A percentile compares a stretch with the other conserved stretches of the same genome.
Conservation (phyloP, 2,113 vertebrate genomes). For the Lipophrys pholis region DNA sequence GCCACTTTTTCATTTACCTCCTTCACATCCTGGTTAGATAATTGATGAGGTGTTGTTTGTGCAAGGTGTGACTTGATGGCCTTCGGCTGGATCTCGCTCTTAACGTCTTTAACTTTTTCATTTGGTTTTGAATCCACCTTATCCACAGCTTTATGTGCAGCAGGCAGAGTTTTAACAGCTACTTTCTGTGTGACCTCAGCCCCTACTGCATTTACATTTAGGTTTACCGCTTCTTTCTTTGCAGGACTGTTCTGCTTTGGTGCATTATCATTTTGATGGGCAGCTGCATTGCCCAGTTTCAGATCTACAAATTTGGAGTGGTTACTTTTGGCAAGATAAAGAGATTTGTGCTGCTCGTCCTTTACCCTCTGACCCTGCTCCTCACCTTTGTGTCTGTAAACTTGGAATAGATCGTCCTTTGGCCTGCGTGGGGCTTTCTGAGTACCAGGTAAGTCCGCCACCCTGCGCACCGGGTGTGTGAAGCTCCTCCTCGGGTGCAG, state of each 20-base stretch:
- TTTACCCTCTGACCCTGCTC: background rate
- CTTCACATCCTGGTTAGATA: slow-evolving; percentile 11
- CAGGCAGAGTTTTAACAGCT: background rate
- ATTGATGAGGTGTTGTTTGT: slow-evolving; percentile 19
- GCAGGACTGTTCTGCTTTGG: slow-evolving; percentile 9
- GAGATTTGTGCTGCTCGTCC: background rate
- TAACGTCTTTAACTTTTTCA: background rate
- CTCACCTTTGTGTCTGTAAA: slow-evolving; percentile 59
- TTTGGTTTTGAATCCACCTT: background rate
- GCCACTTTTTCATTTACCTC: background rate
- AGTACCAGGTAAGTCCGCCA: slow-evolving; percentile 27
- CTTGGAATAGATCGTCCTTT: slow-evolving; percentile 27
- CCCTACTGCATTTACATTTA: slow-evolving; percentile 21
- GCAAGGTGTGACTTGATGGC: background rate
- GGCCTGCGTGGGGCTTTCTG: slow-evolving; percentile 11
- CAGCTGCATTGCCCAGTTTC: slow-evolving; percentile 12
- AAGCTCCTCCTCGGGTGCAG: slow-evolving; percentile 33
- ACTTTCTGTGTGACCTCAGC: slow-evolving; percentile 34
- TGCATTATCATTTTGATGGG: background rate
- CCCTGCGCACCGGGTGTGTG: slow-evolving; percentile 65
- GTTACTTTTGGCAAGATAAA: background rate
- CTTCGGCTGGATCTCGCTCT: background rate
- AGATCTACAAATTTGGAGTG: background rate
- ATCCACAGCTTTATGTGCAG: background rate
- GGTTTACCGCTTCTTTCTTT: slow-evolving; percentile 48